Evolutionary conservation across 2,113 vertebrate species (phyloP).

Genomic region (Neofelis nebulosa): DNA sequence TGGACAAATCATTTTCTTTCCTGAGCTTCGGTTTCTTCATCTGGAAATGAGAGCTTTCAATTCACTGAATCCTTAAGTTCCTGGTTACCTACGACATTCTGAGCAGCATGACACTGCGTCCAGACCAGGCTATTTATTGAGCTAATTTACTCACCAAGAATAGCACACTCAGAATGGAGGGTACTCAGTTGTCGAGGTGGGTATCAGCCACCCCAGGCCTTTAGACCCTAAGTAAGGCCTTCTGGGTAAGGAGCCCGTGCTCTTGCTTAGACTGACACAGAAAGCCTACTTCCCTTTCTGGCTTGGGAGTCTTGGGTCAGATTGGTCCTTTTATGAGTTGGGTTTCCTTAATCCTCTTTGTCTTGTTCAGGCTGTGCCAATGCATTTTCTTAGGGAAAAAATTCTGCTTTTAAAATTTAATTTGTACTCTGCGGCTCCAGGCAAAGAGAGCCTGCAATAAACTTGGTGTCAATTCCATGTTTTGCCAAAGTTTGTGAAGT

Average conservation of each 20-base stretch:
- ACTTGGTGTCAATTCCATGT: constrained; percentile 58
- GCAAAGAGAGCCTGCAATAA: constrained; percentile 60
- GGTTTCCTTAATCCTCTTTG: constrained; percentile 49
- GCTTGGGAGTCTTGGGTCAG: neutral
- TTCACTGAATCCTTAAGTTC: neutral
- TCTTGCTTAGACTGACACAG: neutral
- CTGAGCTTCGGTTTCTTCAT: neutral
- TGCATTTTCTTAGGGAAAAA: constrained; percentile 62
- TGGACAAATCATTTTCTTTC: neutral
- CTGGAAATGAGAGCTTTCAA: neutral
- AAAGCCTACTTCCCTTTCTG: neutral
- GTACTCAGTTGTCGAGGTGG: neutral
- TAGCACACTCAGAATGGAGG: accelerated
- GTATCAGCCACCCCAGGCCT: accelerated
- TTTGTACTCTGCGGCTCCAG: constrained; percentile 60
- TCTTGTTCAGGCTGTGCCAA: constrained; percentile 27
- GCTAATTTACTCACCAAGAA: neutral
- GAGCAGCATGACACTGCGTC: neutral
- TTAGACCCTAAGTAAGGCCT: accelerated
- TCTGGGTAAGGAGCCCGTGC: accelerated
- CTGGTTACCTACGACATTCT: neutral
- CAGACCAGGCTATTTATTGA: neutral
- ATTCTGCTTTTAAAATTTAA: constrained; percentile 55
- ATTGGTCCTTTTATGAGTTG: neutral
- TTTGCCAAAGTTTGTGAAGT: constrained; percentile 60